A percentile compares a stretch with the other conserved stretches of the same genome.
Conservation (phyloP, 2,113 vertebrate species). For the Sula dactylatra region DNA sequence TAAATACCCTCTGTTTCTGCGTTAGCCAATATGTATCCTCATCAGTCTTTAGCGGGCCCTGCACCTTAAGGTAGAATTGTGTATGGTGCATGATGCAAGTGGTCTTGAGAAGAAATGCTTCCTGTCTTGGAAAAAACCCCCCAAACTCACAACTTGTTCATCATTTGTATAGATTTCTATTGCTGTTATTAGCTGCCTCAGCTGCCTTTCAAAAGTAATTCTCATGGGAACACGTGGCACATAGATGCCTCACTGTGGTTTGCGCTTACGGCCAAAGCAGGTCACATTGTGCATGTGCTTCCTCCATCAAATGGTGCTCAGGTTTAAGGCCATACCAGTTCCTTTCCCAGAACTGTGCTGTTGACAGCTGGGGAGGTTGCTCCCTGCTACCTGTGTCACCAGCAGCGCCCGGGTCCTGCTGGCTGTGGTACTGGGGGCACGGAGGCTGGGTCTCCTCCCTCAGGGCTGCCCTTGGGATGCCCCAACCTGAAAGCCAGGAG, state of each 20-base stretch:
- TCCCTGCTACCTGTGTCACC: neutral
- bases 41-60: neutral
- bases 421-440: accelerated
- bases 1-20: neutral
- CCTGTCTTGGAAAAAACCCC: neutral
- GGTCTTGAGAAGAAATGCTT: neutral
- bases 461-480: neutral
- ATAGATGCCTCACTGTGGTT: accelerated
- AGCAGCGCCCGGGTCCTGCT: neutral
- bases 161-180: neutral
- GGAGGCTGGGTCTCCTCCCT: neutral
- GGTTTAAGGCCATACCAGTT: neutral
- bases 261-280: neutral
- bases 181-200: neutral
- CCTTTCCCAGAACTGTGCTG: neutral
- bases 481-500: neutral
- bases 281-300: accelerated
- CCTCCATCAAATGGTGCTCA: neutral
- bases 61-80: neutral
- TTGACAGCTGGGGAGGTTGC: neutral
- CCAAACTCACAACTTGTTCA: neutral
- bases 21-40: too few relatives aligned
- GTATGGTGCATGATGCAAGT: accelerated
- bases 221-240: neutral
- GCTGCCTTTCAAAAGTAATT: neutral